These are phyloP conservation scores for Gila orcuttii DNA, from an alignment of 2,113 vertebrate species.

Conservation along the genomic window DNA sequence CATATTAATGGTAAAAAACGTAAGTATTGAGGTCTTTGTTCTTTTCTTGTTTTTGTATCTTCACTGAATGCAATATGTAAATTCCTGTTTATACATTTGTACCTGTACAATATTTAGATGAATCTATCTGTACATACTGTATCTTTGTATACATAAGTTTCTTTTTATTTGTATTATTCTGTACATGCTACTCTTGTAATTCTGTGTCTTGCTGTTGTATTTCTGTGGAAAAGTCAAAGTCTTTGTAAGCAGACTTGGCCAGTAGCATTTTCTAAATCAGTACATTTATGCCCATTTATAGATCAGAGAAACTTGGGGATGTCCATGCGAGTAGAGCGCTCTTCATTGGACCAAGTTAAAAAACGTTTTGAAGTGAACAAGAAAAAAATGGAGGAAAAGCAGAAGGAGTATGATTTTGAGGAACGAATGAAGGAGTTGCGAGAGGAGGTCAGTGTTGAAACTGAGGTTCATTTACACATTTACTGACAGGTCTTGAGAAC, in stretches of 20 bases:
- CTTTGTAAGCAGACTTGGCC: background rate
- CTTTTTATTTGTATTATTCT: background rate
- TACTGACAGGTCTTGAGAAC: background rate
- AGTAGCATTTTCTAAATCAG: background rate
- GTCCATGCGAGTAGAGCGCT: constrained; percentile 98
- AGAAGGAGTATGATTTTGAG: constrained; percentile 99
- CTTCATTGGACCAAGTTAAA: constrained; percentile 96
- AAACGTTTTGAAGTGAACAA: constrained; percentile 97
- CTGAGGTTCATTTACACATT: background rate
- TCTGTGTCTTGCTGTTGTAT: background rate
- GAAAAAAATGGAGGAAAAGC: constrained; percentile 98
- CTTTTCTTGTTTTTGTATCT: background rate
- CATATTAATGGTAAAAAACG: constrained; percentile 99
- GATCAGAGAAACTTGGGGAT: constrained; percentile 98
- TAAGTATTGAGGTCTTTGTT: constrained; percentile 72
- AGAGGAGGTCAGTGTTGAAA: constrained; percentile 84
- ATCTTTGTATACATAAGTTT: background rate
- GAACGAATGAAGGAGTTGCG: constrained; percentile 97
- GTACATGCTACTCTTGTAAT: background rate
- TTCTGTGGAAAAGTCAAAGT: background rate
- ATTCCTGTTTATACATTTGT: background rate
- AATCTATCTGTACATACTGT: background rate
- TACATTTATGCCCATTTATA: constrained; percentile 57
- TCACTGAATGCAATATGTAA: background rate
- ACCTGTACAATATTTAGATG: background rate